Evolutionary conservation across 2,888 invertebrate genomes (phyloP), one percentile per base, ranked within the genome.

Genomic region (Lithophane leautieri): DNA sequence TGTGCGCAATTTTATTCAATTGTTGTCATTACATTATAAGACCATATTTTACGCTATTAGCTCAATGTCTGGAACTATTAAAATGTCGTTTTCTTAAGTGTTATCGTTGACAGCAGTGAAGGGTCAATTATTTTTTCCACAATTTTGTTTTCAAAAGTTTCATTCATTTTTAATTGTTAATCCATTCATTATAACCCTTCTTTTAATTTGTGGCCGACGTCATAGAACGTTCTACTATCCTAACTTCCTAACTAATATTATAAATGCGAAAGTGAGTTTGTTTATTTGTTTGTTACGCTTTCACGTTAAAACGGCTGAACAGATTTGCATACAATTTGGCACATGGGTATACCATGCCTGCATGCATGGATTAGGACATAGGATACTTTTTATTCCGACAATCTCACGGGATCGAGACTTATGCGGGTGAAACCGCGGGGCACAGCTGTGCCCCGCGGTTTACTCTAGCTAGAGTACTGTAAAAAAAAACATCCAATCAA

Each of bases 401-500:
- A 6, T 34, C 34, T 0, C 6, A 34, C 34, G 34, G 34, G 34
- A 34, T 34, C 34, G 6, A 34, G 34, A 34, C 4, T 34, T 34
- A 34, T 34, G 34, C 34, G 34, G 34, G 6, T 6, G 34, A 34
- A 34, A 34, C 34, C 34, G 34, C 6, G 34, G 34, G 34, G 34
- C 6, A 6, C 6, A 34, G 4, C n/a, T n/a, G n/a, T n/a, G n/a
- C n/a, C n/a, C n/a, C n/a, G n/a, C n/a, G n/a, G n/a, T n/a, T n/a
- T n/a, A n/a, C n/a, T n/a, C n/a, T n/a, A n/a, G n/a, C 34, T 34
- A 34, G 34, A 6, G 34, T 34, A 34, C 34, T 25, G 34, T 22
- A 44, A 69, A 70, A 52, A 73, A 25, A 73, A 47, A 60, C 25
- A 62, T 25, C 73, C n/a, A 76, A 82, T 83, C 78, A 66, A 42